phyloP scores from a whole-genome alignment of 1,140 invertebrate genomes.

The Heliconius hermathena region DNA sequence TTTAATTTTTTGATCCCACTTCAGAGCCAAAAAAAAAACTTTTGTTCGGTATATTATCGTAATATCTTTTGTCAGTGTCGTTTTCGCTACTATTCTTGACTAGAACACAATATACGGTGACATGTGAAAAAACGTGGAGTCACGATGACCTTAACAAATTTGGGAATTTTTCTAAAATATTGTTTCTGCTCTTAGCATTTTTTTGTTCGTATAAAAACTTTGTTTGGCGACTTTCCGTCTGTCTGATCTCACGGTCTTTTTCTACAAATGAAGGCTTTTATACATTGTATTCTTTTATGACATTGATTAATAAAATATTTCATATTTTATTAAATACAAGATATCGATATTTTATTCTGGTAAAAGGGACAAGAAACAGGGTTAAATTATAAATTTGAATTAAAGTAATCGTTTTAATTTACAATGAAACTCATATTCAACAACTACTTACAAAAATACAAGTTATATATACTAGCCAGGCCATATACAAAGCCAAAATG shows the following conservation, averaged over 20 bases:
- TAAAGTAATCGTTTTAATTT: neutral
- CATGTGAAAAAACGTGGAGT: slow-evolving; percentile 61
- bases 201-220: slow-evolving; percentile 49
- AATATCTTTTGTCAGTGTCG: slow-evolving; percentile 77
- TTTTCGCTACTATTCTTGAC: slow-evolving; percentile 71
- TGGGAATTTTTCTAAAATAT: slow-evolving; percentile 47
- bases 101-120: slow-evolving; percentile 69
- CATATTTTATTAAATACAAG: neutral
- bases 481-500: no score
- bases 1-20: slow-evolving; percentile 54
- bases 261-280: neutral
- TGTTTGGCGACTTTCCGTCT: slow-evolving; percentile 68
- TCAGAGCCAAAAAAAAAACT: slow-evolving; percentile 48
- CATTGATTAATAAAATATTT: slow-evolving; percentile 17
- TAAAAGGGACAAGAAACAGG: no score
- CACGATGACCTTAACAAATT: slow-evolving; percentile 72
- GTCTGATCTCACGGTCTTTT: slow-evolving; percentile 38
- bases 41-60: slow-evolving; percentile 66
- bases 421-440: neutral
- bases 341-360: no score
- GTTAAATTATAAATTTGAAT: no score
- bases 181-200: slow-evolving; percentile 54
- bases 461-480: no score
- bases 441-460: neutral
- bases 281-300: neutral